phyloP scores from a whole-genome alignment of 2,888 invertebrate species.

The Melipona bicolor region DNA sequence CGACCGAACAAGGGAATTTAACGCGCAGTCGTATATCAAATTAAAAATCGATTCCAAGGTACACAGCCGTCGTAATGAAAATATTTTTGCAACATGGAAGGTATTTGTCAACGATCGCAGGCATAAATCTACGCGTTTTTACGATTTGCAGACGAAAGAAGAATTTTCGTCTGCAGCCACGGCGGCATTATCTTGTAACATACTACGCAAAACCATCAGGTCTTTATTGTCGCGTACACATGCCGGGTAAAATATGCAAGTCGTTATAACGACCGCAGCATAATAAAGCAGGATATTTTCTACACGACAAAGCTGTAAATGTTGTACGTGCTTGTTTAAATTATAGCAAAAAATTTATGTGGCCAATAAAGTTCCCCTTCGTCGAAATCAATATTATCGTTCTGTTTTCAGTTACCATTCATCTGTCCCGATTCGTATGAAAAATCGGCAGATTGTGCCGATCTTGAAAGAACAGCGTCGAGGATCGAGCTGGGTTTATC shows the following conservation, averaged over 20 bases:
- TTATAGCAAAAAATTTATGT: conserved; percentile 41
- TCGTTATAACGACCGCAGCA: conserved; percentile 23
- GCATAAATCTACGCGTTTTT: conserved; percentile 32
- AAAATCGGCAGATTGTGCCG: not conserved
- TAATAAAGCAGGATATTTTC: conserved; percentile 43
- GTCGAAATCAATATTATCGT: conserved; percentile 10
- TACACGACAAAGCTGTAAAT: conserved; percentile 45
- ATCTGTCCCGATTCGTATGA: not conserved
- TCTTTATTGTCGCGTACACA: conserved; percentile 52
- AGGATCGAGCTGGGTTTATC: not conserved
- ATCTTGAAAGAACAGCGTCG: not conserved
- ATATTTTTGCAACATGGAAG: not conserved
- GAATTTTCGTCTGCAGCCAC: not conserved
- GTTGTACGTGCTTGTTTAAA: conserved; percentile 42
- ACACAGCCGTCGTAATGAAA: not conserved
- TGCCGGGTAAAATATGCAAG: conserved; percentile 25
- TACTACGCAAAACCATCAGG: conserved; percentile 46
- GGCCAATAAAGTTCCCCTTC: conserved; percentile 37
- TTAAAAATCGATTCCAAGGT: not conserved
- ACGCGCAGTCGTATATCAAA: not conserved
- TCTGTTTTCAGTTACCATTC: not conserved
- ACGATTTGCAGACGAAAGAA: conserved; percentile 10
- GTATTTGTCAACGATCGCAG: not conserved
- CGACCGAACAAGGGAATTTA: not conserved
- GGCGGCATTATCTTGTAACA: conserved; percentile 30